Evolutionary conservation across 2,113 vertebrate species (phyloP), one percentile per base, ranked within the genome.

Genomic region (Typhlomys cinereus): DNA sequence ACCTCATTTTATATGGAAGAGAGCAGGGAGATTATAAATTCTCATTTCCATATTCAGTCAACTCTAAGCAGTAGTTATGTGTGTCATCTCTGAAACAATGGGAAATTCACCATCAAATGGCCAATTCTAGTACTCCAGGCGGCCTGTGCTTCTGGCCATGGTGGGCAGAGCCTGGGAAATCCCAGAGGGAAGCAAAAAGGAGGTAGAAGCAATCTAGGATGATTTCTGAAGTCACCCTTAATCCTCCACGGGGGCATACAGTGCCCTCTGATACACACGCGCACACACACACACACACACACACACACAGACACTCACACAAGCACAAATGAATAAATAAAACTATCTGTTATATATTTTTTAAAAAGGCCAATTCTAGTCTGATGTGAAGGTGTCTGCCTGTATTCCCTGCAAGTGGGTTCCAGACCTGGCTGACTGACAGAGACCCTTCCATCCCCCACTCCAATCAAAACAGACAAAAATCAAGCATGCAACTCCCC

Each of bases 81-180:
- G 6, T 44, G 66, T n/a, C 54, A 54, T 75, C 94, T 94, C 81
- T 95, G 61, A 92, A 92, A 31, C 69, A 91, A 82, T 25, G 79
- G 44, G 54, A 52, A 41, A 12, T 4, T 44, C 27, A 73, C 31
- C 36, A n/a, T n/a, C n/a, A n/a, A n/a, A n/a, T n/a, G n/a, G n/a
- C n/a, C n/a, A n/a, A n/a, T n/a, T n/a, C n/a, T n/a, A n/a, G n/a
- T n/a, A n/a, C n/a, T n/a, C n/a, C n/a, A n/a, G n/a, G n/a, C n/a
- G n/a, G n/a, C n/a, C n/a, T n/a, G n/a, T n/a, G n/a, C n/a, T n/a
- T n/a, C n/a, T n/a, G n/a, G n/a, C n/a, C n/a, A n/a, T n/a, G n/a
- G n/a, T n/a, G n/a, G n/a, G n/a, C n/a, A n/a, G n/a, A n/a, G n/a
- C n/a, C n/a, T n/a, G n/a, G n/a, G n/a, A n/a, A n/a, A n/a, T n/a